phyloP scores from a whole-genome alignment of 92 coral and sea anemone species.

The Micromussa lordhowensis region DNA sequence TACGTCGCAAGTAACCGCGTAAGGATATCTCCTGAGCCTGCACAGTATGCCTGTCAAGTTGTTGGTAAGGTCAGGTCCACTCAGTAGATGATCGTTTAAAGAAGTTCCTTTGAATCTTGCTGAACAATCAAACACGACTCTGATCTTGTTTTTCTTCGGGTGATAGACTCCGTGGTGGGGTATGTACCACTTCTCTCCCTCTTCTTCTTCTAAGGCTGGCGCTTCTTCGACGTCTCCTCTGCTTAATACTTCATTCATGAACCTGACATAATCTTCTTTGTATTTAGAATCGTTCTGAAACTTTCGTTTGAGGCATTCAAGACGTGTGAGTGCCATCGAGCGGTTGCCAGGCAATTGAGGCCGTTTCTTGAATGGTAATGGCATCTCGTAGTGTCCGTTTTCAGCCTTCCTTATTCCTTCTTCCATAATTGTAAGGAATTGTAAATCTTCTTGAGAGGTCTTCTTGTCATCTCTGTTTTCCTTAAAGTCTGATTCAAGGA shows the following conservation, averaged over 20 bases:
- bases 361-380: slow-evolving; percentile 25
- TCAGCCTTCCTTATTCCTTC: not conserved
- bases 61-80: slow-evolving; percentile 38
- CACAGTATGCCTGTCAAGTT: slow-evolving; percentile 26
- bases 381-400: slow-evolving; percentile 28
- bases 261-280: slow-evolving; percentile 33
- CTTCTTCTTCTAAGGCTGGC: slow-evolving; percentile 1
- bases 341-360: slow-evolving; percentile 26
- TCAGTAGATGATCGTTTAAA: slow-evolving; percentile 31
- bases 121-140: slow-evolving; percentile 1
- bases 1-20: slow-evolving; percentile 27
- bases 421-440: not conserved
- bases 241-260: slow-evolving; percentile 25
- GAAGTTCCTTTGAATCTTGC: slow-evolving; percentile 24
- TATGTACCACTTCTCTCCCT: slow-evolving; percentile 42
- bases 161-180: slow-evolving; percentile 39
- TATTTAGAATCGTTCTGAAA: slow-evolving; percentile 28
- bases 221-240: slow-evolving; percentile 30
- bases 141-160: slow-evolving; percentile 43
- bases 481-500: slow-evolving; percentile 31
- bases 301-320: slow-evolving; percentile 24
- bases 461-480: slow-evolving; percentile 8
- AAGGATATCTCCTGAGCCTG: slow-evolving; percentile 38
- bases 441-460: slow-evolving; percentile 31
- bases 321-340: not conserved